Base-by-base conservation (phyloP, 2,888 invertebrate species). In the Drosophila testacea region DNA sequence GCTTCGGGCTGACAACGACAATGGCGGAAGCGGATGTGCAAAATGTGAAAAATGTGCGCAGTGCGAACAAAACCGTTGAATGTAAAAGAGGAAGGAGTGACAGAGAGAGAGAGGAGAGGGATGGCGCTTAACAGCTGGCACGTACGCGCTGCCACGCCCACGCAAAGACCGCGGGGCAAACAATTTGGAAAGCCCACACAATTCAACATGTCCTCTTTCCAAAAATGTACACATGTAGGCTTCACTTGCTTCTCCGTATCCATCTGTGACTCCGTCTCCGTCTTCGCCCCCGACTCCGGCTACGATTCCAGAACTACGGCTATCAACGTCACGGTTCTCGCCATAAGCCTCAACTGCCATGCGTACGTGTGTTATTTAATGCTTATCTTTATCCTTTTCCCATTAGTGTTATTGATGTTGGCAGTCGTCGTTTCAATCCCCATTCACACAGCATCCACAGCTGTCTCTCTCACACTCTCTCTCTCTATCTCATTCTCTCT, bases 371-470 rank as follows among this genome's bases (percentile, higher is more conserved):
- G 83, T 89, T 82, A 87, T 89, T 88, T 89, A 83, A 85, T 87
- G 89, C 88, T 88, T 88, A 88, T 89, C 88, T 88, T 87, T 87
- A 88, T 89, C 88, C 88, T 89, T 88, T 87, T 85, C 80, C 89
- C 85, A 89, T 88, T 88, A 88, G 88, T 85, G 88, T 88, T 88
- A 88, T 88, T 88, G 89, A 89, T 88, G 88, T 81, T 80, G 88
- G 84, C 79, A 83, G 83, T 67, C 69, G 66, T 64, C 70, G 54
- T 44, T 44, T 61, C 67, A 42, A 59, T 38, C 28, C 46, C 65
- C 51, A 46, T 48, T 46, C 47, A 13, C 48, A 50, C 32, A 41
- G 32, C 34, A 22, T 6, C 7, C 39, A 34, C 32, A 50, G 11
- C 41, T 42, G 39, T 39, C 51, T n/a, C n/a, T 38, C 34, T 30